A percentile compares a stretch with the other conserved stretches of the same genome.
These are phyloP conservation scores for Gryllus longicercus DNA, from an alignment of 2,888 invertebrate genomes.

Conservation along the genomic window DNA sequence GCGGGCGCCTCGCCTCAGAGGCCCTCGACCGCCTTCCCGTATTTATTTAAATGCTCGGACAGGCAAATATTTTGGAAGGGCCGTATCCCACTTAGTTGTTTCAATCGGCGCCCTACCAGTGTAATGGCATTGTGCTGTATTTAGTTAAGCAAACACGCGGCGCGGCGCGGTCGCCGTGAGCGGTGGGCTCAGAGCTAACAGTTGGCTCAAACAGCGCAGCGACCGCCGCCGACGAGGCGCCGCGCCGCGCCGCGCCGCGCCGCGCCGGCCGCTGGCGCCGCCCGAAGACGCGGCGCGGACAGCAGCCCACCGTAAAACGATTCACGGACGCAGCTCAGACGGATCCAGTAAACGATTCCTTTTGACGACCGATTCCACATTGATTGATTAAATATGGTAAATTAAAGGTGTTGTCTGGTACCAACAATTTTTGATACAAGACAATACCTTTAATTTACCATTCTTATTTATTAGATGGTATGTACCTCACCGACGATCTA, in stretches of 20 bases:
- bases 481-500: too few species aligned
- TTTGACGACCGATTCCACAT: too few species aligned
- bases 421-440: too few species aligned
- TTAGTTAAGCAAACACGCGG: background rate
- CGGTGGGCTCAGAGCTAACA: background rate
- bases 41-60: background rate
- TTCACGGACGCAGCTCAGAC: too few species aligned
- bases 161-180: background rate
- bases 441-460: too few species aligned
- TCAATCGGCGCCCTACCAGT: background rate
- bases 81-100: background rate
- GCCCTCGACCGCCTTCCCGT: background rate
- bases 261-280: background rate
- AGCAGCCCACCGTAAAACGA: too few species aligned
- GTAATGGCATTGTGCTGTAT: conserved; percentile 17
- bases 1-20: background rate
- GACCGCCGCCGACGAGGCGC: background rate
- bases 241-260: too few species aligned
- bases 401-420: too few species aligned
- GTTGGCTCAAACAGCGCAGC: background rate
- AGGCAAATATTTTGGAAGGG: conserved; percentile 5
- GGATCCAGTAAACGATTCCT: too few species aligned
- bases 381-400: too few species aligned
- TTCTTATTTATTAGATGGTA: too few species aligned
- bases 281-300: too few species aligned